Evolutionary conservation across 2,797 vertebrate genomes (phyloP).

Genomic region (Holocentrus rufus): DNA sequence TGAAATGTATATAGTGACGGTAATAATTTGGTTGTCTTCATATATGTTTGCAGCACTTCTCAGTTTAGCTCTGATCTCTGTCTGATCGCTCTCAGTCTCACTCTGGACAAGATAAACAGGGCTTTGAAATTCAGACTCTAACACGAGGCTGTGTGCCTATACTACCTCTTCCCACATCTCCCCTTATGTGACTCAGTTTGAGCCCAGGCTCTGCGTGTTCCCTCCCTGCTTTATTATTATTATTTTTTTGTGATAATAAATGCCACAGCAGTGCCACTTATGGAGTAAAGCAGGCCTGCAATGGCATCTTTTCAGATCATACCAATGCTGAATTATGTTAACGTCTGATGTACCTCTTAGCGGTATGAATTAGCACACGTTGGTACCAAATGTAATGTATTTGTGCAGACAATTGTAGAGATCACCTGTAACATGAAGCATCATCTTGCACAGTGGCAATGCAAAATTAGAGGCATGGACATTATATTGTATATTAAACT

Average conservation of each 20-base stretch:
- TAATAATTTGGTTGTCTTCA: constrained; percentile 6
- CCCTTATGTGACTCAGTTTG: constrained; percentile 67
- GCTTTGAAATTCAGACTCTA: constrained; percentile 64
- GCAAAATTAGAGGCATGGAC: constrained; percentile 15
- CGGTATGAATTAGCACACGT: constrained; percentile 38
- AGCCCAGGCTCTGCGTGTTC: constrained; percentile 53
- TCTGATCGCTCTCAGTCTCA: constrained; percentile 59
- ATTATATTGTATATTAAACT: constrained; percentile 34
- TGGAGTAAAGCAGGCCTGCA: background rate
- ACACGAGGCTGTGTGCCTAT: constrained; percentile 63
- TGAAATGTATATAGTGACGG: constrained; percentile 14
- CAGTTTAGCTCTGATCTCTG: constrained; percentile 38
- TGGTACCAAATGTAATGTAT: constrained; percentile 53
- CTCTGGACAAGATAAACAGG: constrained; percentile 39
- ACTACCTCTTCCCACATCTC: constrained; percentile 77
- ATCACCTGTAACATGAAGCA: constrained; percentile 1
- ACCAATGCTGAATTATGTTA: constrained; percentile 11
- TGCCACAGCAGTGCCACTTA: constrained; percentile 50
- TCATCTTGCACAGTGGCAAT: constrained; percentile 22
- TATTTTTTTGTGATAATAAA: constrained; percentile 21
- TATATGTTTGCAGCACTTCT: constrained; percentile 53
- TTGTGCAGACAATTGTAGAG: constrained; percentile 32
- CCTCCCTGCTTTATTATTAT: constrained; percentile 32
- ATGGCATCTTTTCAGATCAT: constrained; percentile 9
- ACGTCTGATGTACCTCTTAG: background rate